Evolutionary conservation across 2,888 invertebrate genomes (phyloP).

Genomic region (Gortyna flavago): DNA sequence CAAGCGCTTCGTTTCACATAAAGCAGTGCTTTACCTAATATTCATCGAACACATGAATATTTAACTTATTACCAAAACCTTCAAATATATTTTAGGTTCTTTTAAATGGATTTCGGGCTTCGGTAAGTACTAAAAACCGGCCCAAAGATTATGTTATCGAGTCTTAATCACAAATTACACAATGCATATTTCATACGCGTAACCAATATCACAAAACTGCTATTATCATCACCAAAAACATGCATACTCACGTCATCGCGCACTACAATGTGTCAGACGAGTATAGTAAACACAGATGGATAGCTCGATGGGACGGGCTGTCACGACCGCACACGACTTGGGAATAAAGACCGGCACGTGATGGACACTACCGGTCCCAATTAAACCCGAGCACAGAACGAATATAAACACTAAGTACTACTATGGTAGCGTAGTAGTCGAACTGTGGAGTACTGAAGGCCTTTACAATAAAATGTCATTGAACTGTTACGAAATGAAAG

Average conservation of each 20-base stretch:
- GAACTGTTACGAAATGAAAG: slow-evolving; percentile 42
- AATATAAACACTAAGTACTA: slow-evolving; percentile 43
- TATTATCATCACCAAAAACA: slow-evolving; percentile 19
- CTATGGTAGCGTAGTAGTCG: neutral
- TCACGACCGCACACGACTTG: slow-evolving; percentile 53
- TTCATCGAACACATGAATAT: neutral
- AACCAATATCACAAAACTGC: slow-evolving; percentile 6
- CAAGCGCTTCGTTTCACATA: neutral
- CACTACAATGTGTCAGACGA: slow-evolving; percentile 24
- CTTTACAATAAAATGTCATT: slow-evolving; percentile 32
- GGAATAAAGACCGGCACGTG: slow-evolving; percentile 66
- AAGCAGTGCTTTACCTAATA: neutral
- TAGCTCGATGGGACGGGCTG: slow-evolving; percentile 50
- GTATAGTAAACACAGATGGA: slow-evolving; percentile 42
- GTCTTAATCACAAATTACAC: neutral
- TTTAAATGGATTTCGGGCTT: neutral
- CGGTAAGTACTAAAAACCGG: neutral
- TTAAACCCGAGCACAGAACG: slow-evolving; percentile 58
- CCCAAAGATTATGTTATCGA: neutral
- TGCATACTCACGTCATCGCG: slow-evolving; percentile 54
- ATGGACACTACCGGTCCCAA: slow-evolving; percentile 44
- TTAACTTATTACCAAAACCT: neutral
- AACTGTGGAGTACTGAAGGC: neutral
- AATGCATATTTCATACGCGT: neutral
- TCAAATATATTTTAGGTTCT: neutral